Base-by-base conservation (phyloP, 2,113 vertebrate species). In the Microcebus murinus region DNA sequence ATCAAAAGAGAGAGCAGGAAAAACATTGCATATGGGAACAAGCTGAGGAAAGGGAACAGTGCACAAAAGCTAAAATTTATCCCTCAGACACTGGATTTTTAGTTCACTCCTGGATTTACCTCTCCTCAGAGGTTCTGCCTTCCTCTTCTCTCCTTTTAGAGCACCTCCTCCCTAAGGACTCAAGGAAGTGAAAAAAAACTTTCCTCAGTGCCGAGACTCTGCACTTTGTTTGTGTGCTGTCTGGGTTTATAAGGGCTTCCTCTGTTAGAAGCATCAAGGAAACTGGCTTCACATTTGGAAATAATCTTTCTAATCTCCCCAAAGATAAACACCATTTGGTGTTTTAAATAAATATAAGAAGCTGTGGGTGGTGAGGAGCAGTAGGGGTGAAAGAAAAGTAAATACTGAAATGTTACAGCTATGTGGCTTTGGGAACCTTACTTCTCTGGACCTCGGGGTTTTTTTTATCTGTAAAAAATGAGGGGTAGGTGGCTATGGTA, bases 271-370 rank as follows among this genome's bases (percentile, higher is more conserved):
- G 81, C 23, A 67, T 93, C n/a, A 81, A 48, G 25, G 39, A 94
- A 87, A 74, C 36, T 61, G 31, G 52, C 76, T 96, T 92, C 63
- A 92, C 71, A 89, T 92, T 95, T 96, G 82, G 39, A 96, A 96
- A 84, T 88, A 84, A 95, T 95, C 67, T 95, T 97, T 91, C 61
- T 71, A 67, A 77, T 89, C 48, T 95, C 67, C 61, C 55, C 59
- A 82, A 83, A 87, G 76, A 90, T 90, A 96, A 98, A 92, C n/a
- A 96, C 23, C 76, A 82, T 84, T 96, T 95, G 57, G 59, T 94
- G 52, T 95, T 96, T 92, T 79, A 94, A 93, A 91, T 77, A 94
- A 80, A 87, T 79, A 83, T 52, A 91, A 83, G 57, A 96, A 91
- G 86, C 45, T 79, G 50, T 93, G 87, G 89, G 31, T 95, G 79